A percentile compares a stretch with the other conserved stretches of the same genome.
phyloP scores from a whole-genome alignment of 2,888 invertebrate species.

The Apodemia duryi region DNA sequence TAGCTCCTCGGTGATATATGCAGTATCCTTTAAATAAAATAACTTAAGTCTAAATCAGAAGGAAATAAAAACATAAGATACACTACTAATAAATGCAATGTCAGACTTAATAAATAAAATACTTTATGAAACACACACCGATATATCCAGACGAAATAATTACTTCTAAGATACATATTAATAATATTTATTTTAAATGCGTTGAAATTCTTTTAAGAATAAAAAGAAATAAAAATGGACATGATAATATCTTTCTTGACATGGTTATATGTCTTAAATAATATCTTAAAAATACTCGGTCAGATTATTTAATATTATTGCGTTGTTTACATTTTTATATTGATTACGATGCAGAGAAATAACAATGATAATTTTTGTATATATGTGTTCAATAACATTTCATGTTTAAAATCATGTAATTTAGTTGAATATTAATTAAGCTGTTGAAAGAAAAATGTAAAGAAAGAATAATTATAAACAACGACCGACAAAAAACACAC shows the following conservation, averaged over 20 bases:
- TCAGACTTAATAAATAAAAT: slow-evolving; percentile 50
- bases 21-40: slow-evolving; percentile 77
- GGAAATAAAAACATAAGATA: slow-evolving; percentile 38
- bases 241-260: neutral
- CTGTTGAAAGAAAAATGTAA: no score
- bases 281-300: neutral
- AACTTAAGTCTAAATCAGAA: slow-evolving; percentile 64
- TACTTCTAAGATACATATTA: neutral
- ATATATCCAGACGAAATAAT: neutral
- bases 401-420: no score
- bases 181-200: neutral
- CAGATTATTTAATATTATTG: neutral
- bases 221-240: neutral
- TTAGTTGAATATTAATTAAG: no score
- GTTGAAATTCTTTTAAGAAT: neutral
- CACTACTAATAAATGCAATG: slow-evolving; percentile 63
- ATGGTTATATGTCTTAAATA: neutral
- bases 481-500: no score
- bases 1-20: slow-evolving; percentile 75
- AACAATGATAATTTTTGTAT: no score
- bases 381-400: no score
- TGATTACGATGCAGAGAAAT: no score
- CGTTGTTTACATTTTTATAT: no score
- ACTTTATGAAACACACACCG: slow-evolving; percentile 3
- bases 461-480: no score